Evolutionary conservation across 2,113 vertebrate species (phyloP).

Genomic region (Burhinus bistriatus): DNA sequence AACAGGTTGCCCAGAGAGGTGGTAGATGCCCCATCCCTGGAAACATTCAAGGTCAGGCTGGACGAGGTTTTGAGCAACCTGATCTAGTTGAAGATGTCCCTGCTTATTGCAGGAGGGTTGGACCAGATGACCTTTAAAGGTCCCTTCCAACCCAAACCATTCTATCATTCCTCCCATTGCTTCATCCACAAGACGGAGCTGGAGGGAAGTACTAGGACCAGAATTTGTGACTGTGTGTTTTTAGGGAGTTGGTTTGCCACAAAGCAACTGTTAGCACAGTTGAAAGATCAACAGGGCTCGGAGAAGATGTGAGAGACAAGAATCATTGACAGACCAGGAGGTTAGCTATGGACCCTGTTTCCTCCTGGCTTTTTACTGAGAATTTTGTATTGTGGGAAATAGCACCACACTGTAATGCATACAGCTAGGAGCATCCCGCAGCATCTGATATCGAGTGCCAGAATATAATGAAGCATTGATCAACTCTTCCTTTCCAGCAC

Average conservation of each 20-base stretch:
- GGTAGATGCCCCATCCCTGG: not conserved
- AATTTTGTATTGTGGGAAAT: not conserved
- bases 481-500: not conserved
- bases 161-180: not conserved
- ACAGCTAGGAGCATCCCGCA: not conserved
- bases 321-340: not conserved
- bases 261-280: not conserved
- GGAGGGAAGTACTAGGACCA: not conserved
- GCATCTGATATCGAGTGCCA: rapidly evolving
- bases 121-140: not conserved
- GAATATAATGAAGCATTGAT: not conserved
- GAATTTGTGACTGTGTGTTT: not conserved
- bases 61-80: not conserved
- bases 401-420: not conserved
- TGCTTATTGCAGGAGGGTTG: rapidly evolving
- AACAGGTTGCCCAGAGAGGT: not conserved
- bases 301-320: not conserved
- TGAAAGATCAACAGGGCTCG: not conserved
- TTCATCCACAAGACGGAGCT: not conserved
- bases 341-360: not conserved
- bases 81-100: not conserved
- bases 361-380: not conserved
- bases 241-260: not conserved
- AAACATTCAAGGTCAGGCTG: not conserved
- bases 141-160: not conserved